phyloP scores from a whole-genome alignment of 2,797 vertebrate genomes.

The Onychomys leucogaster region DNA sequence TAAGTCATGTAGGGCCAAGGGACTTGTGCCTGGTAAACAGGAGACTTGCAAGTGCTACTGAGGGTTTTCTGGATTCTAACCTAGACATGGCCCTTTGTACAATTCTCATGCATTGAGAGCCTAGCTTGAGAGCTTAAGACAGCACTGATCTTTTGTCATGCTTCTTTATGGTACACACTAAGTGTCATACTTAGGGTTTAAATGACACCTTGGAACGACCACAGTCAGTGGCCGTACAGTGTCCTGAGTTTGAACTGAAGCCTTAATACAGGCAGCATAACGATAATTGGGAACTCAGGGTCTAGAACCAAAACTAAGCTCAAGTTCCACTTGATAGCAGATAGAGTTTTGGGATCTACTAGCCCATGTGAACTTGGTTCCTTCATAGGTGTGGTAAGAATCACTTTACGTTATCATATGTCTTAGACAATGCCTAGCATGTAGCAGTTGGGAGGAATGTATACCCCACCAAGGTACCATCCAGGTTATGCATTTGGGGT shows the following conservation, averaged over 20 bases:
- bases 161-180: background rate
- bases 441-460: background rate
- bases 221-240: accelerated
- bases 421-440: background rate
- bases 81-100: accelerated
- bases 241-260: background rate
- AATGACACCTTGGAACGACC: background rate
- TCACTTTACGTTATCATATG: background rate
- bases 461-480: background rate
- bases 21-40: background rate
- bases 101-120: accelerated
- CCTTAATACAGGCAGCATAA: background rate
- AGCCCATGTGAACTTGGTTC: background rate
- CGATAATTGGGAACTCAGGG: too few relatives aligned
- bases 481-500: background rate
- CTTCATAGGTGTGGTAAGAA: background rate
- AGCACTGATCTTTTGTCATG: background rate
- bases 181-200: background rate
- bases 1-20: background rate
- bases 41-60: background rate
- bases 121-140: too few relatives aligned
- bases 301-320: background rate
- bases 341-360: accelerated
- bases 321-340: background rate
- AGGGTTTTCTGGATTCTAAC: background rate